phyloP scores from a whole-genome alignment of 2,888 invertebrate genomes.

The Nemotelus pantherinus region DNA sequence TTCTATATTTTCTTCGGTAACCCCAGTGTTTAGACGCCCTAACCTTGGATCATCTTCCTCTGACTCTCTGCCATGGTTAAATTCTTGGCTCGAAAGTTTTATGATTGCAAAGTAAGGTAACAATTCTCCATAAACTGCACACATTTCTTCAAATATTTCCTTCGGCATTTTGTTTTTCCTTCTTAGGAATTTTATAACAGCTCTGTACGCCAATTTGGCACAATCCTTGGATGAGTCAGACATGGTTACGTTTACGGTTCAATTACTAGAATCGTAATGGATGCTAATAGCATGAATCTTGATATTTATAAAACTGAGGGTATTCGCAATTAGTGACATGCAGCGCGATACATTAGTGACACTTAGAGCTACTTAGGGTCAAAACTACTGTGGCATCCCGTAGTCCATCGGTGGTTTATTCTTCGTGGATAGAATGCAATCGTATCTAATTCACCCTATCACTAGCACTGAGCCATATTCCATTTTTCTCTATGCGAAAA shows the following conservation, averaged over 20 bases:
- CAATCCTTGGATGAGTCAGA: too few relatives aligned
- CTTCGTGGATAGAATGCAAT: too few relatives aligned
- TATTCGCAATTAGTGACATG: neutral
- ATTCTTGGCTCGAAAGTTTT: neutral
- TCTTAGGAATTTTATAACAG: neutral
- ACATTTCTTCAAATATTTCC: neutral
- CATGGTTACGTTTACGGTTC: neutral
- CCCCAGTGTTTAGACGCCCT: neutral
- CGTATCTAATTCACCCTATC: too few relatives aligned
- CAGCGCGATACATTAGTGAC: too few relatives aligned
- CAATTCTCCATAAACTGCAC: neutral
- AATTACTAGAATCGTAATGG: neutral
- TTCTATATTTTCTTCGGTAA: too few relatives aligned
- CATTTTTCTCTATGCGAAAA: too few relatives aligned
- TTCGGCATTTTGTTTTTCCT: neutral
- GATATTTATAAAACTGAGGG: neutral
- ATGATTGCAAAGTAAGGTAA: neutral
- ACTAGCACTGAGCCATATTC: too few relatives aligned
- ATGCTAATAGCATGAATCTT: neutral
- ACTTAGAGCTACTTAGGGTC: too few relatives aligned
- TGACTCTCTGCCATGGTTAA: neutral
- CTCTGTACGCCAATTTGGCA: too few relatives aligned
- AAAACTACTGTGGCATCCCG: too few relatives aligned
- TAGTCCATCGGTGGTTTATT: too few relatives aligned
- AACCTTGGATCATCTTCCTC: neutral